Evolutionary conservation across 2,113 vertebrate species (phyloP).

Genomic region (Proteles cristata): DNA sequence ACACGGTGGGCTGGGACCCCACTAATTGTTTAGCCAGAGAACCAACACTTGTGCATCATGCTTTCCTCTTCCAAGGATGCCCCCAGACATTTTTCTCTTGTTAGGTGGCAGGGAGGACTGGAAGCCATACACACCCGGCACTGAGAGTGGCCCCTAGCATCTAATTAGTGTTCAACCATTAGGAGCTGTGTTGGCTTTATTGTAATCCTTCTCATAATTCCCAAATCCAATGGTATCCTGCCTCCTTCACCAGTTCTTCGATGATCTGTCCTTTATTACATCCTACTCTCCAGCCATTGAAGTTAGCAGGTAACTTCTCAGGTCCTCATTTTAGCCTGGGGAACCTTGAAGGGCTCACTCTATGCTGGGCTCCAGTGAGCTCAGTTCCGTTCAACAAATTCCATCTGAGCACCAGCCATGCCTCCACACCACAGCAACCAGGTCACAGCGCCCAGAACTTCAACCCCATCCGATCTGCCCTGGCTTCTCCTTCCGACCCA

Average conservation of each 20-base stretch:
- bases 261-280: neutral
- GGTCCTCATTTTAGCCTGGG: neutral
- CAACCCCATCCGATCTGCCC: neutral
- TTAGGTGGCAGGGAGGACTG: neutral
- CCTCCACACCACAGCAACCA: neutral
- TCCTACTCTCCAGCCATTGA: neutral
- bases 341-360: neutral
- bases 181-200: neutral
- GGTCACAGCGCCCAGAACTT: neutral
- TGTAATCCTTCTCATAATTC: neutral
- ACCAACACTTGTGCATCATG: neutral
- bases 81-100: neutral
- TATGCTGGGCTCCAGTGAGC: neutral
- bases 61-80: neutral
- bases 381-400: neutral
- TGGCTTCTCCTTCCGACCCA: neutral
- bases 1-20: fast-evolving
- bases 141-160: too few species aligned
- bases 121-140: too few species aligned
- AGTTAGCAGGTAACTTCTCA: neutral
- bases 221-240: neutral
- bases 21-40: neutral
- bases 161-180: neutral
- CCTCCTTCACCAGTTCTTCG: neutral
- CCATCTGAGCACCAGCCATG: neutral